Evolutionary conservation across 1,140 invertebrate species (phyloP), one percentile per base, ranked within the genome.

Genomic region (Spodoptera litura): DNA sequence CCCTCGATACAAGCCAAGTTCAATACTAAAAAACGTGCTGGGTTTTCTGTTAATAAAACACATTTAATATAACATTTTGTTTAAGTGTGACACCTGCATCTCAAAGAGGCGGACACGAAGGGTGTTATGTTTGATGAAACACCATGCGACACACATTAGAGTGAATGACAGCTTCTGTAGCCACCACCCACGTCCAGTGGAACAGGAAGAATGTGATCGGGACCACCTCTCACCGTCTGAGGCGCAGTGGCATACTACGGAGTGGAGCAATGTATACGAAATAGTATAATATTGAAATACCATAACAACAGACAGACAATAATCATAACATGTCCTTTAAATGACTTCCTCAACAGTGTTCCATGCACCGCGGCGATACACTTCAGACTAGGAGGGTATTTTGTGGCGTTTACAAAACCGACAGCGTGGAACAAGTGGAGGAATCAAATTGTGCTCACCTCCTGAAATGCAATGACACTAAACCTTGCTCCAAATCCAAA

Each of bases 211-310:
- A 15, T 98, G 97, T 84, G 93, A 96, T 78, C 79, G 88, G 59
- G 86, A 94, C 49, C 88, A 95, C 71, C 94, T 95, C 25, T 94
- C 95, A 0, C 10, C 93, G 83, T 81, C 99, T 97, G 92, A 96
- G 96, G 79, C 96, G 95, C 95, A 97, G 87, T 99, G 98, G 98
- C 98, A 98, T 87, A 96, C 97, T 2, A 97, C 97, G 6, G 97
- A 98, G 84, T 98, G 97, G 97, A 97, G 97, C 89, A 96, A 97
- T 86, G 97, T 97, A 44, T 44, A 5, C 38, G 1, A 1, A 8
- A 44, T 44, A 44, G 8, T 44, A 31, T 31, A 31, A 31, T 20
- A 20, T 1, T 20, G 0, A 20, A 20, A 20, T 20, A 20, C 20
- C 20, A 2, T 2, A 2, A 31, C 27, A 31, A 4, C 27, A 2